phyloP scores from a whole-genome alignment of 2,797 vertebrate genomes.

The Pyrocephalus nanus region DNA sequence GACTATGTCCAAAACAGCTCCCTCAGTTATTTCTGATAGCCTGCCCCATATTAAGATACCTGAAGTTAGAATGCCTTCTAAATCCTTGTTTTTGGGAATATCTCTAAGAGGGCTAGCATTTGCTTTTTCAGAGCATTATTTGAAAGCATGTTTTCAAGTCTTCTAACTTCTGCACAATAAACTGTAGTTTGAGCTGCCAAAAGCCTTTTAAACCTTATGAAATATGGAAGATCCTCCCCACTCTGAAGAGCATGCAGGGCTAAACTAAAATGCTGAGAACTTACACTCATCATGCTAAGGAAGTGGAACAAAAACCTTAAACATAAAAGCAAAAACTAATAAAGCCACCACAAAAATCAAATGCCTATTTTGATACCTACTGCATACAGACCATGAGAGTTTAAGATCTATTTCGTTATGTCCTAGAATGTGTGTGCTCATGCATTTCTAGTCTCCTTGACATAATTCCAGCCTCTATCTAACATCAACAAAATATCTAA shows the following conservation, averaged over 20 bases:
- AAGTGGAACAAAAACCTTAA: background rate
- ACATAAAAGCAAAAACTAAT: background rate
- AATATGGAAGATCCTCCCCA: background rate
- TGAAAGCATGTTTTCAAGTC: background rate
- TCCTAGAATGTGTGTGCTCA: background rate
- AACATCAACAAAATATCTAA: background rate
- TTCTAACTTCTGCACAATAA: background rate
- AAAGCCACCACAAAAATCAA: background rate
- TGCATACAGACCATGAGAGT: background rate
- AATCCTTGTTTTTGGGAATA: background rate
- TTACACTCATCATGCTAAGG: background rate
- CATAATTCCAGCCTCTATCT: background rate
- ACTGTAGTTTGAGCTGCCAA: slow-evolving; percentile 21
- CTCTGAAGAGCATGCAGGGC: background rate
- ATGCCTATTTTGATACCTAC: background rate
- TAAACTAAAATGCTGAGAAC: background rate
- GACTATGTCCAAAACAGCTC: background rate
- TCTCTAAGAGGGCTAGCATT: background rate
- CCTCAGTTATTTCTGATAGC: background rate
- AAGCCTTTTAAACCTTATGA: slow-evolving; percentile 1
- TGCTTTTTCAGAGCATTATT: background rate
- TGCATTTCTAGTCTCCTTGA: slow-evolving; percentile 11
- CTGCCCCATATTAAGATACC: background rate
- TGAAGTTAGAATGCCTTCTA: background rate
- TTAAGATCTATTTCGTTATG: background rate